Percentiles rank a stretch among this genome's conserved stretches.
Conservation (phyloP, 2,888 invertebrate genomes). For the Lamproptera curius region DNA sequence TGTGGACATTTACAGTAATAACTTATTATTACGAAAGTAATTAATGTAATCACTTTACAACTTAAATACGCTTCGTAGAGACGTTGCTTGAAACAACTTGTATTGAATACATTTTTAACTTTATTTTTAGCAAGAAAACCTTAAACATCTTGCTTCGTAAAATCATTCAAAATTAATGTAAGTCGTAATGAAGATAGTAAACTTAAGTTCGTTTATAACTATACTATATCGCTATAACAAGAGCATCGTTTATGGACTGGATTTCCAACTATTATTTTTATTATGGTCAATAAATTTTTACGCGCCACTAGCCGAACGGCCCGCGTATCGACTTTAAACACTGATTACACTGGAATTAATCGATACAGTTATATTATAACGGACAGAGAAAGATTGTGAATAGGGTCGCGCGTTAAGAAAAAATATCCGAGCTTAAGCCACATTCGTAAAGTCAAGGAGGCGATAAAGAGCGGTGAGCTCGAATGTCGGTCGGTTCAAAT, state of each 20-base stretch:
- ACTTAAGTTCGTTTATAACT: too few species aligned
- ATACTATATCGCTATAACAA: too few species aligned
- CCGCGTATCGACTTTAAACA: conserved; percentile 6
- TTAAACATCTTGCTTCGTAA: too few species aligned
- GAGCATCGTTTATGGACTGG: background rate
- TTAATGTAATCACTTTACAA: too few species aligned
- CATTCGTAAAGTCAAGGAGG: conserved; percentile 15
- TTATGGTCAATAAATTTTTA: background rate
- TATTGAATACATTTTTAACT: too few species aligned
- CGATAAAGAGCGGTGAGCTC: conserved; percentile 14
- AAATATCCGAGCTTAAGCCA: conserved; percentile 10
- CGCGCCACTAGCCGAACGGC: background rate
- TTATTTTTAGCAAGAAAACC: too few species aligned
- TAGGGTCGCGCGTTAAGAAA: conserved; percentile 17
- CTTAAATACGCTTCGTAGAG: too few species aligned
- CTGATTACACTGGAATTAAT: conserved; percentile 13
- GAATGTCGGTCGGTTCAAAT: conserved; percentile 17
- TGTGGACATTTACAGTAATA: too few species aligned
- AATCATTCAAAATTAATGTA: too few species aligned
- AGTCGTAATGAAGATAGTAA: too few species aligned
- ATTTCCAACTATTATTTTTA: background rate
- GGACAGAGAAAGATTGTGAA: conserved; percentile 16
- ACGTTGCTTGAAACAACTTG: too few species aligned
- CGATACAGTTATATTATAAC: conserved; percentile 22
- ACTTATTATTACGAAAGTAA: too few species aligned